Base-by-base conservation (phyloP, 2,888 invertebrate species). In the Netelia fuscicornis region DNA sequence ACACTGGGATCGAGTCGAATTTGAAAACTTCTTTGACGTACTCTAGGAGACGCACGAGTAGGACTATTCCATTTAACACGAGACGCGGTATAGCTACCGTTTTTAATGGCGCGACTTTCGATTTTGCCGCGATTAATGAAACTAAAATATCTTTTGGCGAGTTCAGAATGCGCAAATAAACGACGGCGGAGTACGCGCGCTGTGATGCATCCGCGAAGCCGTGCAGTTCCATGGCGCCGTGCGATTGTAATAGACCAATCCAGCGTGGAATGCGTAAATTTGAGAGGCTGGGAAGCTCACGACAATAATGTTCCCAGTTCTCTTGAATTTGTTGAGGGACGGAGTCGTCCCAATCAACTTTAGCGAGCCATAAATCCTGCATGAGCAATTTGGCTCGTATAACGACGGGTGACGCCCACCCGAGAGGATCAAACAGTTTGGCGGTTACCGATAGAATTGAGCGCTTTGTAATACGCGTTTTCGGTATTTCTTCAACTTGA, bases 351-450 rank as follows among this genome's bases (percentile, higher is more conserved):
- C 70, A 76, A 10, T 20, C 75, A 1, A 70, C 42, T 1, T 37
- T 8, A 0, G 68, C 68, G 5, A 62, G 48, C 68, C 68, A 81
- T 2, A 75, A 8, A 2, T 68, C 70, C 3, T 81, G 81, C 54
- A 76, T 70, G 2, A 70, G 13, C 0, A 81, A 56, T 20, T 81
- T 76, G 13, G 74, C 74, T 1, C 20, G 9, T 13, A 74, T 30
- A 9, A 74, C 10, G 0, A 81, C 58, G 6, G 70, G 70, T 0
- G 75, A 54, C 0, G 70, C 6, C 70, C 75, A 81, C 0, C 75
- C 81, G n/a, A 81, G 17, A 1, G 75, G 81, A 75, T 81, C 81
- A 13, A 75, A 81, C 0, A 81, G 13, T 10, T 64, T 42, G 0
- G 81, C 81, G 1, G 37, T 74, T 2, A 58, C 13, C 2, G 75